Percentiles rank a stretch among this genome's conserved stretches.
These are phyloP conservation scores for Lucifuga dentata DNA, from an alignment of 2,113 vertebrate genomes.

Conservation along the genomic window DNA sequence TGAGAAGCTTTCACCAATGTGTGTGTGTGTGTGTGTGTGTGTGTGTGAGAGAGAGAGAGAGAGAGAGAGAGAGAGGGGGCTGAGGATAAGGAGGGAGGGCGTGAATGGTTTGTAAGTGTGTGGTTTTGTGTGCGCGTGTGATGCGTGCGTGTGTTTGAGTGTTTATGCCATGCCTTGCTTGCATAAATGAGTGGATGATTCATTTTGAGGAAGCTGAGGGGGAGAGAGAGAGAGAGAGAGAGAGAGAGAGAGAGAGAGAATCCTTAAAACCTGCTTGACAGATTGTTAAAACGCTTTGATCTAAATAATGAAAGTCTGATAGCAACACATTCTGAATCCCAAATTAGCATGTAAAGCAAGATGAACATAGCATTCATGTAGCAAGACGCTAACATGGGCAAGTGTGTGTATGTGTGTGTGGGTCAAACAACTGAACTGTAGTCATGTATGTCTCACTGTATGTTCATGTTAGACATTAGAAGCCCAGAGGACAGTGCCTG, in stretches of 20 bases:
- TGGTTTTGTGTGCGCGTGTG: too few relatives aligned
- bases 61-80: constrained; percentile 22
- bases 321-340: too few relatives aligned
- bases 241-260: constrained; percentile 8
- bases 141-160: too few relatives aligned
- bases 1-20: not conserved
- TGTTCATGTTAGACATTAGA: constrained; percentile 5
- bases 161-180: constrained; percentile 28
- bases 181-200: constrained; percentile 1
- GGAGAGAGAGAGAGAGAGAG: not conserved
- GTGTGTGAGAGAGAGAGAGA: not conserved
- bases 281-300: not conserved
- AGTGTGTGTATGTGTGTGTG: not conserved
- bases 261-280: too few relatives aligned
- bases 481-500: too few relatives aligned
- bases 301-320: not conserved
- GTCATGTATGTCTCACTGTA: not conserved
- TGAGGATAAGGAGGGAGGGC: too few relatives aligned
- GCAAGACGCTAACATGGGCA: not conserved
- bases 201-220: too few relatives aligned
- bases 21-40: not conserved
- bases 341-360: not conserved
- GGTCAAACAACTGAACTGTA: not conserved
- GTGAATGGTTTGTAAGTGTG: not conserved
- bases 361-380: not conserved